phyloP scores from a whole-genome alignment of 2,888 invertebrate species.

The Athetis lepigone region DNA sequence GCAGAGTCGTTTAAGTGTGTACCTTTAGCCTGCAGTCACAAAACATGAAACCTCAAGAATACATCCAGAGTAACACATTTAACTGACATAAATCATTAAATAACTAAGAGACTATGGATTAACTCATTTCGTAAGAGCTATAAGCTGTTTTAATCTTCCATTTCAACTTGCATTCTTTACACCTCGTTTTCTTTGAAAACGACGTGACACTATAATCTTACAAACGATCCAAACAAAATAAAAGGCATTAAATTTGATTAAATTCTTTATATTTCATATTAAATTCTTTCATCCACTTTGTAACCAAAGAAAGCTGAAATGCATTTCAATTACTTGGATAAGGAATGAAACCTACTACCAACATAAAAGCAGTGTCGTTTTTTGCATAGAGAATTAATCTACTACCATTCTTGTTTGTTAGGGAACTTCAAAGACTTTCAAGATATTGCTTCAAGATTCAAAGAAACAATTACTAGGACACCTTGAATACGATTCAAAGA shows the following conservation, averaged over 20 bases:
- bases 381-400: slow-evolving; percentile 37
- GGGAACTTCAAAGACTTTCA: slow-evolving; percentile 42
- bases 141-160: no score
- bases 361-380: slow-evolving; percentile 22
- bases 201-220: neutral
- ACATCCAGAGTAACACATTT: no score
- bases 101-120: no score
- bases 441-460: slow-evolving; percentile 33
- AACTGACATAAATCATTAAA: no score
- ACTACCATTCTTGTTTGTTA: slow-evolving; percentile 34
- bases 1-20: no score
- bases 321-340: slow-evolving; percentile 48
- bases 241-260: no score
- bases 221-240: slow-evolving; percentile 18
- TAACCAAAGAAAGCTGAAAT: slow-evolving; percentile 48
- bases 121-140: no score
- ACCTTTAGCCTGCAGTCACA: no score
- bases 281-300: slow-evolving; percentile 45
- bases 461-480: slow-evolving; percentile 33
- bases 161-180: neutral
- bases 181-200: neutral
- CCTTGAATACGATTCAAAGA: slow-evolving; percentile 24
- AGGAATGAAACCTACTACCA: slow-evolving; percentile 21
- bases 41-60: no score
- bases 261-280: slow-evolving; percentile 19